These are phyloP conservation scores for Troides oblongomaculatus DNA, from an alignment of 2,888 invertebrate genomes.

Conservation along the genomic window DNA sequence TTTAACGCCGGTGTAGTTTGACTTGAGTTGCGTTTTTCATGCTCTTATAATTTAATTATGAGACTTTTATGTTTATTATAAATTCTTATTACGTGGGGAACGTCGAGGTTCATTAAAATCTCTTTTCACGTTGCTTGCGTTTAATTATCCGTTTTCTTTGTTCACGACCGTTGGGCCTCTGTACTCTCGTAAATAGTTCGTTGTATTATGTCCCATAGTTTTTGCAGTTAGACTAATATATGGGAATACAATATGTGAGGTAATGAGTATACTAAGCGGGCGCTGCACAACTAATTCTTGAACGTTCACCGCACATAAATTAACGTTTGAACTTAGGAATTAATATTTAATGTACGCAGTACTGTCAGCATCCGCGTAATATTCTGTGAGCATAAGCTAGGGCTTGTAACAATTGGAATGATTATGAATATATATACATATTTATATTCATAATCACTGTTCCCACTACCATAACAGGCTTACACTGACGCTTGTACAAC, in stretches of 20 bases:
- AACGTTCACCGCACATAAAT: background rate
- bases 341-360: background rate
- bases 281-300: background rate
- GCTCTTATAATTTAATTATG: slow-evolving; percentile 57
- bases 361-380: too few species aligned
- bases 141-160: slow-evolving; percentile 78
- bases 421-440: too few species aligned
- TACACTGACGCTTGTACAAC: too few species aligned
- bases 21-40: slow-evolving; percentile 26
- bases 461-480: too few species aligned
- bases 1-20: slow-evolving; percentile 18
- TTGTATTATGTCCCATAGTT: slow-evolving; percentile 45
- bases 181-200: slow-evolving; percentile 56
- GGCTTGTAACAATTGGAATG: too few species aligned
- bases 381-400: too few species aligned
- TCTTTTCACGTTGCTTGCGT: slow-evolving; percentile 70
- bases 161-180: slow-evolving; percentile 58
- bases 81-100: slow-evolving; percentile 68
- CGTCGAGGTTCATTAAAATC: slow-evolving; percentile 74
- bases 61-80: slow-evolving; percentile 65
- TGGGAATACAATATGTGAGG: slow-evolving; percentile 22
- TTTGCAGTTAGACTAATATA: slow-evolving; percentile 35
- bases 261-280: slow-evolving; percentile 12
- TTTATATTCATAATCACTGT: too few species aligned
- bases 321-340: background rate